Conservation (phyloP, 2,113 vertebrate genomes). For the Nothoprocta pentlandii region DNA sequence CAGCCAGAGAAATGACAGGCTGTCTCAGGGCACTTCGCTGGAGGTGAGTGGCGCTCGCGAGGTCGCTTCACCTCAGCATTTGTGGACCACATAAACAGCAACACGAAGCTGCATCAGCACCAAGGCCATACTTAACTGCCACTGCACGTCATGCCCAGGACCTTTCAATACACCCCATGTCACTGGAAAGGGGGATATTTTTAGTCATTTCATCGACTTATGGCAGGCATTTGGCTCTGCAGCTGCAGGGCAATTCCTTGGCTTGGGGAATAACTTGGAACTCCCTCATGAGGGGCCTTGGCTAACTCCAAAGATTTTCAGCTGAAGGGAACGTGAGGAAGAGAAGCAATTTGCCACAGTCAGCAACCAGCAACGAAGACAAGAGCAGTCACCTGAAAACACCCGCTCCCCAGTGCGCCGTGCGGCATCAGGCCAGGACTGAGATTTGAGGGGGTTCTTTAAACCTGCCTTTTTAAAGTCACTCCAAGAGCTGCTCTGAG, state of each 20-base stretch:
- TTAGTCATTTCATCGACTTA: background rate
- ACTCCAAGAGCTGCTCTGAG: background rate
- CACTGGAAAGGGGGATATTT: background rate
- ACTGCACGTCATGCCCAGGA: background rate
- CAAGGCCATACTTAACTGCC: background rate
- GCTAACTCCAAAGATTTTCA: background rate
- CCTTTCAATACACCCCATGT: background rate
- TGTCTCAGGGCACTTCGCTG: background rate
- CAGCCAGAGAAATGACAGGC: conserved; percentile 4
- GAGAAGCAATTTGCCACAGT: background rate
- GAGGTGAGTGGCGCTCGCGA: background rate
- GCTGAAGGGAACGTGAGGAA: background rate
- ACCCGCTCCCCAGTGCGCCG: background rate
- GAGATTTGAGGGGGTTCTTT: background rate
- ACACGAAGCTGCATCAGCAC: background rate
- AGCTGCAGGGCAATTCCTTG: background rate
- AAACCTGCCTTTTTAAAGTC: background rate
- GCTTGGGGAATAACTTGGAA: background rate
- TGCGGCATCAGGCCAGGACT: background rate
- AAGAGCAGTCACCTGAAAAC: background rate
- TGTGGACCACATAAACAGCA: background rate
- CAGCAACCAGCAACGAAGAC: fast-evolving
- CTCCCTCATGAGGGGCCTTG: background rate
- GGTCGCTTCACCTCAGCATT: conserved; percentile 4
- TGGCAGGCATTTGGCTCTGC: background rate